Evolutionary conservation across 2,797 vertebrate species (phyloP).

Genomic region (Centropyge bicolor): DNA sequence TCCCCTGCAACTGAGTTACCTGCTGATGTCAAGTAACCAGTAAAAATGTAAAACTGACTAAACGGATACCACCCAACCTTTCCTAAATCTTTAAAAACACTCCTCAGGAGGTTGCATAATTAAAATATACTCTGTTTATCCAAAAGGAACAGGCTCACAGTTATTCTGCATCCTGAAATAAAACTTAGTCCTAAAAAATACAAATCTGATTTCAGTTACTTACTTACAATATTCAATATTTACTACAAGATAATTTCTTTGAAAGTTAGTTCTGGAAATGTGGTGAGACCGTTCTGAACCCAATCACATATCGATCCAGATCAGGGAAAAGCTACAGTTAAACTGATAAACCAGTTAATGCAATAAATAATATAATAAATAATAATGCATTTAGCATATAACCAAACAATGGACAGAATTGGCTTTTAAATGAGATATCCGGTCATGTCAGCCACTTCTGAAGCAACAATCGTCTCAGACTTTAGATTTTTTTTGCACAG

Average conservation of each 20-base stretch:
- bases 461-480: background rate
- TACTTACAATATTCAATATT: constrained; percentile 49
- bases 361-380: constrained; percentile 6
- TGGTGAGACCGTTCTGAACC: constrained; percentile 4
- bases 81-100: constrained; percentile 42
- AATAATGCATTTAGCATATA: constrained; percentile 4
- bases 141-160: constrained; percentile 32
- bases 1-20: background rate
- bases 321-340: constrained; percentile 5
- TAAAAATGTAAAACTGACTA: constrained; percentile 9
- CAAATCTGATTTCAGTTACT: constrained; percentile 46
- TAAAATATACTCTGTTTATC: constrained; percentile 66
- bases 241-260: constrained; percentile 9
- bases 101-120: constrained; percentile 51
- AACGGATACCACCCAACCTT: constrained; percentile 1
- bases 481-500: background rate
- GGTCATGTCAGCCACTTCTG: background rate
- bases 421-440: background rate
- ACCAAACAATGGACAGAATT: constrained; percentile 5
- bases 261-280: constrained; percentile 9
- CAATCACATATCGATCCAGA: background rate
- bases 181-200: constrained; percentile 61
- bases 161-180: constrained; percentile 36
- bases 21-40: background rate
- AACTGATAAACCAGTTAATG: background rate